phyloP scores from a whole-genome alignment of 2,797 vertebrate genomes.

The Sebastes matsubarae region DNA sequence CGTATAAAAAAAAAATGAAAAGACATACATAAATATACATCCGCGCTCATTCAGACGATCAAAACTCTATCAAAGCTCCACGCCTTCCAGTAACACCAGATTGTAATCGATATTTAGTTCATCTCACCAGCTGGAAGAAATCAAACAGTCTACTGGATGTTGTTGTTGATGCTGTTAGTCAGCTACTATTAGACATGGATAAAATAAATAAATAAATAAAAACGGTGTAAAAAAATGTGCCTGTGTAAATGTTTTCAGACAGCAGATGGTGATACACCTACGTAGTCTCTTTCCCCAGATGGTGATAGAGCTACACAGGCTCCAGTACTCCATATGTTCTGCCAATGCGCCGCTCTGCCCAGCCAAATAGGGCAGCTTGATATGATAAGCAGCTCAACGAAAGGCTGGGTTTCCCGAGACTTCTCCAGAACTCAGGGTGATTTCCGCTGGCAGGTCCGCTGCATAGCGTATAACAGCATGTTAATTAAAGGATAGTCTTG shows the following conservation, averaged over 20 bases:
- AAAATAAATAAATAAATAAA: background rate
- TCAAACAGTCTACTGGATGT: background rate
- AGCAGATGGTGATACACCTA: constrained; percentile 78
- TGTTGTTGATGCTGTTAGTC: background rate
- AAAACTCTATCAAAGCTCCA: background rate
- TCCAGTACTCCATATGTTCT: constrained; percentile 61
- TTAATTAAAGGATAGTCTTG: background rate
- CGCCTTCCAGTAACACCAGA: background rate
- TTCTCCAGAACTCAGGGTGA: constrained; percentile 22
- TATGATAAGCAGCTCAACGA: constrained; percentile 52
- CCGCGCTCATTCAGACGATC: background rate
- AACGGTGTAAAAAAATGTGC: constrained; percentile 5
- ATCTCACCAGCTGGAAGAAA: background rate
- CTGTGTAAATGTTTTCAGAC: constrained; percentile 64
- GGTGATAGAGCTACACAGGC: constrained; percentile 52
- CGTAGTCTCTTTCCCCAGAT: constrained; percentile 67
- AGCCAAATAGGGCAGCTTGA: constrained; percentile 65
- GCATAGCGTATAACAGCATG: background rate
- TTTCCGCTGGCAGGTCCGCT: background rate
- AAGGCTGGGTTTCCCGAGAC: constrained; percentile 23
- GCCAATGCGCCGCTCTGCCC: constrained; percentile 22
- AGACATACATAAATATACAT: background rate
- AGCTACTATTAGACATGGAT: constrained; percentile 20
- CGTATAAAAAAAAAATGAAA: background rate
- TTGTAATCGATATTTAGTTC: background rate